A percentile compares a stretch with the other conserved stretches of the same genome.
Conservation (phyloP, 2,888 invertebrate species). For the Ormyrus pomaceus region DNA sequence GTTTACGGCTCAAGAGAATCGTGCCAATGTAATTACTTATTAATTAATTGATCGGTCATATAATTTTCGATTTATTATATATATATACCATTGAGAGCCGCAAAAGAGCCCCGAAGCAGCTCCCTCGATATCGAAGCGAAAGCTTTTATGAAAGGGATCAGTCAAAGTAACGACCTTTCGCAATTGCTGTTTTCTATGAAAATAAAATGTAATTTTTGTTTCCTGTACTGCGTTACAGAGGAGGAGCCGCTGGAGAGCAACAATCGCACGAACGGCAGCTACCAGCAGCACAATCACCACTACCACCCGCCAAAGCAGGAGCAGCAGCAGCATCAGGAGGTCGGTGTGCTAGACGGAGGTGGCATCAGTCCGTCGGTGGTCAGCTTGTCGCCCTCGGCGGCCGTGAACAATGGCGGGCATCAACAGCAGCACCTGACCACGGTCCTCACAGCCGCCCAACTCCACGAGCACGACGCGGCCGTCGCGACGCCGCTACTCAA, state of each 20-base stretch:
- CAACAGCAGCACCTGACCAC: slow-evolving; percentile 61
- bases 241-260: slow-evolving; percentile 72
- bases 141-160: too few species aligned
- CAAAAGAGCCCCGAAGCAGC: too few species aligned
- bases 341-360: slow-evolving; percentile 9
- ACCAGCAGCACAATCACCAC: slow-evolving; percentile 59
- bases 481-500: slow-evolving; percentile 57
- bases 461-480: slow-evolving; percentile 9
- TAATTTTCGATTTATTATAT: too few species aligned
- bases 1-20: too few species aligned
- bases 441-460: slow-evolving; percentile 64
- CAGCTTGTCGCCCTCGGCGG: slow-evolving; percentile 66
- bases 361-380: slow-evolving; percentile 69
- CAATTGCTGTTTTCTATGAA: neutral
- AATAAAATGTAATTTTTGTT: slow-evolving; percentile 41
- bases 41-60: too few species aligned
- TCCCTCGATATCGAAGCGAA: too few species aligned
- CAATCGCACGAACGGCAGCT: slow-evolving; percentile 68
- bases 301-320: slow-evolving; percentile 36
- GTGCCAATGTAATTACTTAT: too few species aligned
- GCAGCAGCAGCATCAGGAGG: slow-evolving; percentile 60
- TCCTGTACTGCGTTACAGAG: slow-evolving; percentile 65
- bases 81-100: too few species aligned
- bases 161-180: too few species aligned
- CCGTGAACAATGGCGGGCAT: slow-evolving; percentile 61